Evolutionary conservation across 2,797 vertebrate genomes (phyloP), one percentile per base, ranked within the genome.

Genomic region (Manis crassicaudata): DNA sequence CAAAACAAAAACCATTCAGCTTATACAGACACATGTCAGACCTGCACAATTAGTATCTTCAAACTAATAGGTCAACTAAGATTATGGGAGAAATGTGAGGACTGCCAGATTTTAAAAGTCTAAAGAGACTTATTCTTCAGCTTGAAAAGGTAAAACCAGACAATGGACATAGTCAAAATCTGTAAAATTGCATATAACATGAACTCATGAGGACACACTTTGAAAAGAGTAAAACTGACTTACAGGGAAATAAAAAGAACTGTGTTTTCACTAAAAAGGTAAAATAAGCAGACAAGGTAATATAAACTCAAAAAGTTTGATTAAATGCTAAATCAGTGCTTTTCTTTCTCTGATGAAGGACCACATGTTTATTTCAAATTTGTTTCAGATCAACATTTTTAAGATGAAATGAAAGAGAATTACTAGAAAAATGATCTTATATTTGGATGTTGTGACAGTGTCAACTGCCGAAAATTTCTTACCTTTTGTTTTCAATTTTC

Each of bases 291-390:
- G 50, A 94, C 32, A 85, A 90, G 62, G 63, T 43, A 88, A 62
- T 70, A 79, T 32, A 70, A 93, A 90, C 60, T 93, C 25, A 70
- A 83, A 67, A 94, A 29, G 14, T 60, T 65, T 82, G 67, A 58
- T 76, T 17, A 73, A 90, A 90, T 84, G 68, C 88, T 54, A 77
- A 94, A 75, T 84, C 21, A 43, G 46, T 81, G 76, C 46, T 88
- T 96, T 73, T 52, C 70, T 95, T 63, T 73, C 50, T 37, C 40
- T 79, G 32, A 93, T 29, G 23, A 93, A 76, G 5, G 43, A 88
- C n/a, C 27, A 79, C 11, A 73, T n/a, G 92, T 93, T 90, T 93
- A 75, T 79, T 95, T 95, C 50, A 58, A 94, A 92, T 88, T 25
- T 54, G 82, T 3, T n/a, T 0, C 12, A 63, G 20, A 94, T 17